phyloP scores from a whole-genome alignment of 2,888 invertebrate genomes.

The Uloborus plumipes region DNA sequence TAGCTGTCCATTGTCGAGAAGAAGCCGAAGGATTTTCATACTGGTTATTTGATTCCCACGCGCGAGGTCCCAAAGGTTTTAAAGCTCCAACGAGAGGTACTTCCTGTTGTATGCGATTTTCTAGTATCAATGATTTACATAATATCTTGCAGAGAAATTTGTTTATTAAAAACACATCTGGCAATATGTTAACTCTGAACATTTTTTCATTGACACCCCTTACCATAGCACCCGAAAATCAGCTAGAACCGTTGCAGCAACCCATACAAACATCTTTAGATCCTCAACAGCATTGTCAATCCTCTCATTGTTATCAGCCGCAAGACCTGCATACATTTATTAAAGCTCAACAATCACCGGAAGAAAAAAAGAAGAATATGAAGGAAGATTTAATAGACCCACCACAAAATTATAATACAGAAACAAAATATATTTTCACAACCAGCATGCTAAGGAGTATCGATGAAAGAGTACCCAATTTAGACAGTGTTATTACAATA shows the following conservation, averaged over 20 bases:
- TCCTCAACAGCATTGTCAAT: neutral
- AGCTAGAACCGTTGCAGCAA: neutral
- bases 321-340: neutral
- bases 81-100: slow-evolving; percentile 1
- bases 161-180: neutral
- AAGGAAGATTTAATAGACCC: neutral
- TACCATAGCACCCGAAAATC: neutral
- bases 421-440: neutral
- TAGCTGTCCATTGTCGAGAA: neutral
- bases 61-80: neutral
- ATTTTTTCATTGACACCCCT: neutral
- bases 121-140: neutral
- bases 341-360: neutral
- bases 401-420: neutral
- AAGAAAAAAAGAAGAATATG: neutral
- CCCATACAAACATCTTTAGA: neutral
- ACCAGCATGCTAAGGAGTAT: neutral
- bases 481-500: neutral
- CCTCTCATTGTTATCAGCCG: neutral
- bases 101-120: neutral
- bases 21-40: neutral
- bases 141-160: neutral
- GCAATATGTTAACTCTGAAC: neutral
- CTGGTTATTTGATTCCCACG: neutral
- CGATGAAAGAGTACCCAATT: neutral